phyloP scores from a whole-genome alignment of 2,888 invertebrate species.

The Melanargia galathea region DNA sequence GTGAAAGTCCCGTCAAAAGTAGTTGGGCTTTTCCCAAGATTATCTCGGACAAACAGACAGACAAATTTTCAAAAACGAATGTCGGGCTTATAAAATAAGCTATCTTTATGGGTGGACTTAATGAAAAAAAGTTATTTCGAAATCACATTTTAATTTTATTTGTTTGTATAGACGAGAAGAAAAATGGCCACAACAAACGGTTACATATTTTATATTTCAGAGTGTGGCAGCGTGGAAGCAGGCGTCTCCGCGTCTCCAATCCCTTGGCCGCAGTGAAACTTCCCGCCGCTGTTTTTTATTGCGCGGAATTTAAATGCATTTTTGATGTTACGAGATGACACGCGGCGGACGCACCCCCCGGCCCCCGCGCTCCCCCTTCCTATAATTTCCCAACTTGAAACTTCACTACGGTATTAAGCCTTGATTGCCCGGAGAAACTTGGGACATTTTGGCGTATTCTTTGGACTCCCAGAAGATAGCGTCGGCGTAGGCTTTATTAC shows the following conservation, averaged over 20 bases:
- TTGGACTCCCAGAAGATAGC: constrained; percentile 78
- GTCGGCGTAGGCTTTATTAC: constrained; percentile 77
- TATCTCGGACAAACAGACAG: too few species aligned
- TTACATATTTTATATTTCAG: constrained; percentile 65
- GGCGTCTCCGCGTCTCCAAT: constrained; percentile 68
- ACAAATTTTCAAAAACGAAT: too few species aligned
- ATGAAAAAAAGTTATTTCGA: too few species aligned
- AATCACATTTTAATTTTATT: too few species aligned
- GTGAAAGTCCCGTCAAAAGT: too few species aligned
- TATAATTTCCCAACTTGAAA: constrained; percentile 82
- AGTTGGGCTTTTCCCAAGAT: too few species aligned
- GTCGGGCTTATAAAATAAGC: too few species aligned
- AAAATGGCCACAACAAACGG: constrained; percentile 45
- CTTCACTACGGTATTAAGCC: constrained; percentile 82
- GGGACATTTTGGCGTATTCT: constrained; percentile 82
- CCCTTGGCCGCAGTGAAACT: constrained; percentile 77
- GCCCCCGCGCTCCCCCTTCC: constrained; percentile 64
- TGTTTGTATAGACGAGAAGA: constrained; percentile 7
- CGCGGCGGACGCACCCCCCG: constrained; percentile 78
- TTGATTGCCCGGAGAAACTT: constrained; percentile 82
- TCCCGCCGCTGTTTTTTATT: constrained; percentile 81
- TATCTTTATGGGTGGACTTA: too few species aligned
- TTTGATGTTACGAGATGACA: constrained; percentile 83
- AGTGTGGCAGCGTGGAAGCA: constrained; percentile 59
- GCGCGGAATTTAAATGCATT: constrained; percentile 83